Evolutionary conservation across 2,113 vertebrate genomes (phyloP).

Genomic region (Proteles cristata): DNA sequence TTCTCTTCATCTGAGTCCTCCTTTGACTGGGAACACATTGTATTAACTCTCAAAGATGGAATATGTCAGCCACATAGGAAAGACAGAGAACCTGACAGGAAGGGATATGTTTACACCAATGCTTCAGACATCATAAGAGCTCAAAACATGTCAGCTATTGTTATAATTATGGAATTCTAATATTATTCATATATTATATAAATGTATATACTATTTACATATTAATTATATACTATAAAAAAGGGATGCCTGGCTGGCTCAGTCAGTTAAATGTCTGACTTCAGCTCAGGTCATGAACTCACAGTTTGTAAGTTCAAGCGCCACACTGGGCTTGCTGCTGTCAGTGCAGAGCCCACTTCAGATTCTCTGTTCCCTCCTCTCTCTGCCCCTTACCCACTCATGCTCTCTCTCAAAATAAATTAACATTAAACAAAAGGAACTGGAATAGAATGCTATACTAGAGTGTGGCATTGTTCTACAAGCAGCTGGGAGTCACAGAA

Average conservation of each 20-base stretch:
- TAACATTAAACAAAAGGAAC: neutral
- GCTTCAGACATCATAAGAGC: rapidly evolving
- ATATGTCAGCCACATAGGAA: neutral
- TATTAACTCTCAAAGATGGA: neutral
- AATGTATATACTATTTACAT: neutral
- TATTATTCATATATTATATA: neutral
- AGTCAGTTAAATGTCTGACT: too few relatives aligned
- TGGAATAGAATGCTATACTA: neutral
- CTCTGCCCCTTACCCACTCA: too few relatives aligned
- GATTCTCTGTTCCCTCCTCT: too few relatives aligned
- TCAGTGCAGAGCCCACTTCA: too few relatives aligned
- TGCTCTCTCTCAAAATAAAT: too few relatives aligned
- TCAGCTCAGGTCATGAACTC: too few relatives aligned
- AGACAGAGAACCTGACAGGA: neutral
- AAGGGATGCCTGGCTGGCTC: too few relatives aligned
- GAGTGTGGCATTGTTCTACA: neutral
- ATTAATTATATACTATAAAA: too few relatives aligned
- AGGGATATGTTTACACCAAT: neutral
- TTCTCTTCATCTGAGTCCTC: neutral
- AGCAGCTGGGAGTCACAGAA: neutral
- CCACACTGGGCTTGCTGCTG: too few relatives aligned
- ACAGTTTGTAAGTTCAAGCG: too few relatives aligned
- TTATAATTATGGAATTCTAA: neutral
- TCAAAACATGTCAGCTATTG: neutral
- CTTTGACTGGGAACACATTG: rapidly evolving